Base-by-base conservation (phyloP, 2,113 vertebrate genomes). In the Limnothrissa miodon region DNA sequence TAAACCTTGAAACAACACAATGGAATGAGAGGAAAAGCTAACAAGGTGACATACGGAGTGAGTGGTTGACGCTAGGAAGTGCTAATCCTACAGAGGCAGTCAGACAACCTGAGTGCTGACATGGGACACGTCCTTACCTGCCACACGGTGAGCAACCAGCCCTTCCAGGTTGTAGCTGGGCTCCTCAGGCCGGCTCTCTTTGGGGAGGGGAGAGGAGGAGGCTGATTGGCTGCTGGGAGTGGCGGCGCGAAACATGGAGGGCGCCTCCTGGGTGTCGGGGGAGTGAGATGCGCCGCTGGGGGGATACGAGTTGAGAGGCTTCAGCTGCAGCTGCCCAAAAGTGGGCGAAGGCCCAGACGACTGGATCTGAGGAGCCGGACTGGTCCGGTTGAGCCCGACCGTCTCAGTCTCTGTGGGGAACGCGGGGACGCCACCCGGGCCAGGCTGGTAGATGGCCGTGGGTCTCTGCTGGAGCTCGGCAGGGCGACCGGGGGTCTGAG, bases 91-190 rank as follows among this genome's bases (percentile, higher is more conserved):
- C 59, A n/a, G 59, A n/a, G n/a, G n/a, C n/a, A n/a, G n/a, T n/a
- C n/a, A n/a, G n/a, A n/a, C n/a, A n/a, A n/a, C n/a, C n/a, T n/a
- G n/a, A 17, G 15, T 36, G 66, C 29, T 36, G 66, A 74, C 33
- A 15, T 17, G 23, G 36, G 45, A 45, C 78, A 33, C 36, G 8
- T 4, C 87, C 95, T 95, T 96, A 99, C 98, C 98, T 93, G 98
- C 98, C 74, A 99, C 95, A 83, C 98, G 94, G 62, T 99, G 97
- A 81, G 97, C 97, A 86, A 99, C 98, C 88, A 99, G 94, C 42
- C 98, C 98, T 89, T 98, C 97, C 84, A 99, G 90, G 74, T 95
- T 96, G 93, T 97, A 94, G 11, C 93, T 93, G 23, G 95, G 94
- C 59, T 96, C 95, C 84, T 96, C 96, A 0, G 93, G 92, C 83